Conservation (phyloP, 2,888 invertebrate genomes). For the Alcis repandata region DNA sequence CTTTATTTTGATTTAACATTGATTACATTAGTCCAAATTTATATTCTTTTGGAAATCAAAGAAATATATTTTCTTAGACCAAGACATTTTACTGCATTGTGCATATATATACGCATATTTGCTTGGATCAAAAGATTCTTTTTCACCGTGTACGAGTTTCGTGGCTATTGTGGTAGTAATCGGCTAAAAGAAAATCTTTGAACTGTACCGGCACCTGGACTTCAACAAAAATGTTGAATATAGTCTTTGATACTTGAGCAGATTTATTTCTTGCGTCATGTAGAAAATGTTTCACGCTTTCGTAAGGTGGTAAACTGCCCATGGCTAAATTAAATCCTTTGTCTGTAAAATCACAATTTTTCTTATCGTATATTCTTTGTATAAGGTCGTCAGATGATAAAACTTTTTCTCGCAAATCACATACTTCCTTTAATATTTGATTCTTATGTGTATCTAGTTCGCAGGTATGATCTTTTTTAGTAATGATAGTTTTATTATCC, state of each 20-base stretch:
- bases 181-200: not conserved
- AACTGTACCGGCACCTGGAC: not conserved
- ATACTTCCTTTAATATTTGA: not conserved
- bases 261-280: not conserved
- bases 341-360: not conserved
- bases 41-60: no score
- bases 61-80: no score
- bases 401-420: not conserved
- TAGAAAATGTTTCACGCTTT: not conserved
- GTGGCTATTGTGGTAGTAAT: conserved; percentile 1
- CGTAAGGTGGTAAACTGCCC: not conserved
- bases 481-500: not conserved
- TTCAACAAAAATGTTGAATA: not conserved
- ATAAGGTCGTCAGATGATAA: not conserved
- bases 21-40: no score
- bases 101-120: no score
- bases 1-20: no score
- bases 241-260: no score
- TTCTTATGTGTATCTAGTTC: not conserved
- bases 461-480: not conserved
- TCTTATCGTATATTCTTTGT: conserved; percentile 1
- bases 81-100: no score
- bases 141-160: no score
- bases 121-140: no score
- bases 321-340: not conserved